A percentile compares a stretch with the other conserved stretches of the same genome.
Evolutionary conservation across 2,797 vertebrate species (phyloP).

Genomic region (Liparis tanakae): DNA sequence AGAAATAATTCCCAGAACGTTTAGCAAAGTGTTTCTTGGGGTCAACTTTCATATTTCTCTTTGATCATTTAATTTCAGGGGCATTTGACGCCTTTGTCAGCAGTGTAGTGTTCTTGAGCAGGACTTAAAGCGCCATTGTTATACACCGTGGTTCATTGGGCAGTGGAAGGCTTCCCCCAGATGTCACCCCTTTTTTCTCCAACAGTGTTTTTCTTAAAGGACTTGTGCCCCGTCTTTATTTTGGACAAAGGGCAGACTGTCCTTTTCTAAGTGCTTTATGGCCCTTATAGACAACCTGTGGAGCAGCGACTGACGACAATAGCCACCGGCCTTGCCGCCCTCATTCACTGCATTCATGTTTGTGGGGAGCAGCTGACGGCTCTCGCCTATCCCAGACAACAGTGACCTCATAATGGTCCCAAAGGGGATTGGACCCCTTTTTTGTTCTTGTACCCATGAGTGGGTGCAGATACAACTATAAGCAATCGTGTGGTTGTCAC

Average conservation of each 20-base stretch:
- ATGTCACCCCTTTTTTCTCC: constrained; percentile 11
- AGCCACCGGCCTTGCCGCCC: constrained; percentile 38
- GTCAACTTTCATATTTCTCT: not conserved
- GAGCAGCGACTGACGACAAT: constrained; percentile 47
- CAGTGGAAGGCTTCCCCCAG: constrained; percentile 12
- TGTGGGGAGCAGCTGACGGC: constrained; percentile 59
- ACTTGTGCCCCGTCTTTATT: constrained; percentile 46
- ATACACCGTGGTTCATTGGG: not conserved
- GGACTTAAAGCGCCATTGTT: not conserved
- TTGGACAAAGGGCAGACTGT: constrained; percentile 37
- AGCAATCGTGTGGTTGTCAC: constrained; percentile 11
- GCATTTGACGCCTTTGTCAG: not conserved
- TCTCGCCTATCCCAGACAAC: constrained; percentile 63
- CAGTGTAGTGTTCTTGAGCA: not conserved
- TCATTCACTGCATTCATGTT: constrained; percentile 48
- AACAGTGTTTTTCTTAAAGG: constrained; percentile 15
- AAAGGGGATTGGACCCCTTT: constrained; percentile 28
- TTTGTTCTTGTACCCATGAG: constrained; percentile 19
- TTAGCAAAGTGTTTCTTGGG: not conserved
- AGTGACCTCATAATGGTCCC: constrained; percentile 59
- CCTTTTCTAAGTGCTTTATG: constrained; percentile 59
- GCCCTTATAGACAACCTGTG: constrained; percentile 41
- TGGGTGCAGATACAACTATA: not conserved
- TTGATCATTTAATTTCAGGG: not conserved
- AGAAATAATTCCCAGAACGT: not conserved